Conservation (phyloP, 2,113 vertebrate species). For the Podarcis raffonei region DNA sequence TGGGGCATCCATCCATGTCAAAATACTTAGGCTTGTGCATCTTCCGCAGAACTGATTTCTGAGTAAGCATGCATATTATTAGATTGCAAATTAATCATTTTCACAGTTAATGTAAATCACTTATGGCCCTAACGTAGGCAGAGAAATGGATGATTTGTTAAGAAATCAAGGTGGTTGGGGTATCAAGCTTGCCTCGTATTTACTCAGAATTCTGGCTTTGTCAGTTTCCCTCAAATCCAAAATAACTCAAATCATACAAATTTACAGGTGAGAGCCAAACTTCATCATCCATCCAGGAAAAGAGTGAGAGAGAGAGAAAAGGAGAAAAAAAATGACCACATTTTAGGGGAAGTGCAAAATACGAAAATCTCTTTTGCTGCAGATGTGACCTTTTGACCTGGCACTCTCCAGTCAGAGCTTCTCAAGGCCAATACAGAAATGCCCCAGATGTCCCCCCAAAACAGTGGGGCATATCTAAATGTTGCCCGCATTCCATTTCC, state of each 20-base stretch:
- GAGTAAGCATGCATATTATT: background rate
- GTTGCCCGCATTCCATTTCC: background rate
- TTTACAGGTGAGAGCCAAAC: background rate
- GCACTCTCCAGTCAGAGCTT: background rate
- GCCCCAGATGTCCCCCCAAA: background rate
- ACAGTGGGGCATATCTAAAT: background rate
- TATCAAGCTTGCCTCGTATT: background rate
- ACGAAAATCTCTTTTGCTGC: background rate
- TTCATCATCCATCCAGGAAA: background rate
- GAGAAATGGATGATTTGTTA: background rate
- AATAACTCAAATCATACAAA: background rate
- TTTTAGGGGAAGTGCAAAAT: background rate
- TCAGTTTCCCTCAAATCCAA: too few relatives aligned
- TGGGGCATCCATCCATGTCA: too few relatives aligned
- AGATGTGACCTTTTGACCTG: background rate
- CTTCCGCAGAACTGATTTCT: background rate
- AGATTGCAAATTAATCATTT: background rate
- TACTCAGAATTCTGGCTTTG: background rate
- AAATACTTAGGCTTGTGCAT: background rate
- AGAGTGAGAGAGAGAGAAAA: background rate
- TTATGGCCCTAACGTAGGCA: background rate
- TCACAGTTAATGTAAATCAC: background rate
- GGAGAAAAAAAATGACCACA: background rate
- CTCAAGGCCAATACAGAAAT: background rate
- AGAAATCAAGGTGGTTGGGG: background rate